Base-by-base conservation (phyloP, 2,888 invertebrate genomes). In the Melolontha melolontha region DNA sequence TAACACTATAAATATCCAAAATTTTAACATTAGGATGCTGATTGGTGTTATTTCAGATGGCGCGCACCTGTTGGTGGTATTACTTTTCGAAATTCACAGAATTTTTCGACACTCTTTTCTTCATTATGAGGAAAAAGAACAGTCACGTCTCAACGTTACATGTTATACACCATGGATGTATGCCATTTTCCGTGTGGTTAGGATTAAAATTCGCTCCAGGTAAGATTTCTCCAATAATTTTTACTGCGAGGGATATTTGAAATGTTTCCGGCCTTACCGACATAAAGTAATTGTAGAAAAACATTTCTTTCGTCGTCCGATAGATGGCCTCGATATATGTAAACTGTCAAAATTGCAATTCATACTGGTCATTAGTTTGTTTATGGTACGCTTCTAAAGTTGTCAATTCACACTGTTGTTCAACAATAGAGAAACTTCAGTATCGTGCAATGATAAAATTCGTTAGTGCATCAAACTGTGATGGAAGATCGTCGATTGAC, bases 171-270 rank as follows among this genome's bases (percentile, higher is more conserved):
- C 97, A 97, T 80, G 96, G 96, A 51, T 91, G 94, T 73, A 97
- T 97, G 97, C 97, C 97, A 4, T 89, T 96, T 82, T 95, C 95
- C 7, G 96, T 91, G 42, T 96, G 96, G 95, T 92, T 96, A 89
- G 97, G 97, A 50, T 88, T 97, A 79, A 96, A 96, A 83, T 97
- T 97, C 85, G 96, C 96, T 47, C 96, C 96, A 80, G 95, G 94
- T 94, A 82, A 59, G 27, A 51, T 49, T 49, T 49, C 11, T 6
- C 16, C 8, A 47, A 47, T 14, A 5, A 47, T 16, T 34, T 34
- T n/a, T 34, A 27, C 16, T n/a, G n/a, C n/a, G n/a, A n/a, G n/a
- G n/a, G n/a, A n/a, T n/a, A n/a, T n/a, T n/a, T n/a, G n/a, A n/a
- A n/a, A n/a, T n/a, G n/a, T n/a, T n/a, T n/a, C n/a, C n/a, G n/a